phyloP scores from a whole-genome alignment of 2,797 vertebrate genomes.

The Ptychobarbus kaznakovi region DNA sequence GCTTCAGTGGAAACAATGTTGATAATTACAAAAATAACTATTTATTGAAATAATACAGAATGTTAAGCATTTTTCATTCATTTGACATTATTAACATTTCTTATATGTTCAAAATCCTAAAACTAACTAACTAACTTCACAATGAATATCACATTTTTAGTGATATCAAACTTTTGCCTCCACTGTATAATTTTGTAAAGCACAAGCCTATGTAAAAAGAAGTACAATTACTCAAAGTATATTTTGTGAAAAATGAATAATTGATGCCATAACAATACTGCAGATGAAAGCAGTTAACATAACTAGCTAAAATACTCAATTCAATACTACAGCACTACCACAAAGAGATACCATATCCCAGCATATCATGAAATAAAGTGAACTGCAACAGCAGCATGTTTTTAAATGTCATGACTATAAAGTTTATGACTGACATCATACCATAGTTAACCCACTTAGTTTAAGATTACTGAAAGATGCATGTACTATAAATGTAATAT shows the following conservation, averaged over 20 bases:
- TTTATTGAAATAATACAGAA: too few relatives aligned
- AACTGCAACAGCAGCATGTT: background rate
- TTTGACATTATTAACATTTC: background rate
- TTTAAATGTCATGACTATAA: background rate
- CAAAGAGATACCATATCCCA: background rate
- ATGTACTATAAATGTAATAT: background rate
- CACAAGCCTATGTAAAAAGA: conserved; percentile 1
- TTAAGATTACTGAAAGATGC: background rate
- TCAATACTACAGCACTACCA: background rate
- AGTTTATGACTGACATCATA: conserved; percentile 9
- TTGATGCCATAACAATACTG: background rate
- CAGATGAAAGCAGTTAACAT: background rate
- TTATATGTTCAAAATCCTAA: background rate
- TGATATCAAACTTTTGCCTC: background rate
- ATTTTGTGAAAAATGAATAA: conserved; percentile 1
- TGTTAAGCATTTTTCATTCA: background rate
- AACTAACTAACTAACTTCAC: background rate
- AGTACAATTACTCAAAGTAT: background rate
- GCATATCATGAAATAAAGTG: conserved; percentile 21
- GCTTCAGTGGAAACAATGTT: too few relatives aligned
- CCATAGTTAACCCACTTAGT: background rate
- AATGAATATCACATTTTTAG: background rate
- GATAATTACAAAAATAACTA: too few relatives aligned
- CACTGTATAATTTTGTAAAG: conserved; percentile 11
- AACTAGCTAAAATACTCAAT: background rate